A percentile compares a stretch with the other conserved stretches of the same genome.
Evolutionary conservation across 2,113 vertebrate genomes (phyloP).

Genomic region (Protobothrops flavoviridis): DNA sequence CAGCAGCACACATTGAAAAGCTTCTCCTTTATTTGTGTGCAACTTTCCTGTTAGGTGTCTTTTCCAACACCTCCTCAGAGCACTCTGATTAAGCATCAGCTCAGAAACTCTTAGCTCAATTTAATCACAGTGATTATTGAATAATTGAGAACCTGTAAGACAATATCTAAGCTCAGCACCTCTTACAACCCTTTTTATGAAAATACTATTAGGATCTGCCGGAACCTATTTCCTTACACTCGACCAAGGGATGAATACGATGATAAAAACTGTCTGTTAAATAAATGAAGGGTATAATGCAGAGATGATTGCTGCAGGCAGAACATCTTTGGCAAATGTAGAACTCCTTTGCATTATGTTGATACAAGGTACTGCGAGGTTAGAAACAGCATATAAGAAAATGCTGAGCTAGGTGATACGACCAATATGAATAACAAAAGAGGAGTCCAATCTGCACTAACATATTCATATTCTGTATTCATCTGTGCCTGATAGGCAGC

Average conservation of each 20-base stretch:
- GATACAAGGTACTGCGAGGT: not conserved
- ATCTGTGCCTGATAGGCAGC: not conserved
- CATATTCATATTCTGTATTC: not conserved
- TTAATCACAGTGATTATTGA: not conserved
- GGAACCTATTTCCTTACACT: not conserved
- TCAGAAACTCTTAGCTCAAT: constrained; percentile 6
- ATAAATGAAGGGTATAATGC: constrained; percentile 27
- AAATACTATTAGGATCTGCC: constrained; percentile 7
- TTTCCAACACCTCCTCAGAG: constrained; percentile 6
- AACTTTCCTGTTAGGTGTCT: not conserved
- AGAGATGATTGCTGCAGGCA: constrained; percentile 8
- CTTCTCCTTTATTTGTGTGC: constrained; percentile 21
- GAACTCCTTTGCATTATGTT: constrained; percentile 1
- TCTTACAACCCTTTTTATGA: not conserved
- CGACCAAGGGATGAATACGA: not conserved
- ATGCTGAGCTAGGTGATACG: not conserved
- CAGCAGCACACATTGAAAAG: not conserved
- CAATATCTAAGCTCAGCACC: not conserved
- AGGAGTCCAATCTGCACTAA: not conserved
- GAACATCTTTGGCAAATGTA: not conserved
- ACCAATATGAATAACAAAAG: not conserved
- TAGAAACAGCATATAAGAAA: not conserved
- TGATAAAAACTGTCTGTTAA: constrained; percentile 20
- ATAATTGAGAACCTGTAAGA: constrained; percentile 9
- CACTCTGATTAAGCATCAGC: constrained; percentile 4